Conservation (phyloP, 2,888 invertebrate genomes). For the Lysandra coridon region DNA sequence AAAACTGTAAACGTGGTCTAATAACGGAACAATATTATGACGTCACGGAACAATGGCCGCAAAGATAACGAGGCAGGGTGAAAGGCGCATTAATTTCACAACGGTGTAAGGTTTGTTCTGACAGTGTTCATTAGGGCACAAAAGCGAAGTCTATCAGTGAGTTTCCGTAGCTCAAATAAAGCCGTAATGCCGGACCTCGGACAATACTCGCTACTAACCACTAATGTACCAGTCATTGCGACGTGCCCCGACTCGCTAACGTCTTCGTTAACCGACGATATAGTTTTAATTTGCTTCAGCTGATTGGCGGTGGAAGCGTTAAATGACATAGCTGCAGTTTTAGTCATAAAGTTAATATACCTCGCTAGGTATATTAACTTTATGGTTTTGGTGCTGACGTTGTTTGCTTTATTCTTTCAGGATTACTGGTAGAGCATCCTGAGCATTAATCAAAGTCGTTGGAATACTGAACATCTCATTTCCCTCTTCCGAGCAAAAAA, state of each 20-base stretch:
- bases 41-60: conserved; percentile 61
- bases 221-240: conserved; percentile 33
- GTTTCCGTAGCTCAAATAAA: conserved; percentile 66
- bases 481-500: neutral
- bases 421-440: neutral
- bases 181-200: conserved; percentile 58
- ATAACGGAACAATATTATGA: conserved; percentile 47
- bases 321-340: neutral
- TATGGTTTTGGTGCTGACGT: neutral
- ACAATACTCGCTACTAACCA: conserved; percentile 47
- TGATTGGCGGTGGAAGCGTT: conserved; percentile 3
- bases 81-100: conserved; percentile 66
- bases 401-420: neutral
- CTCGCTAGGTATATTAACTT: too few species aligned
- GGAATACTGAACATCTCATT: neutral
- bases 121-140: conserved; percentile 74
- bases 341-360: neutral
- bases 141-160: conserved; percentile 69
- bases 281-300: conserved; percentile 27
- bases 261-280: conserved; percentile 24
- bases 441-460: neutral
- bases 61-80: conserved; percentile 64
- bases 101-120: conserved; percentile 62
- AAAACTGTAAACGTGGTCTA: conserved; percentile 32
- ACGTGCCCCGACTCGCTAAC: conserved; percentile 31